Base-by-base conservation (phyloP, 1,140 invertebrate genomes). In the Carcinoscorpius rotundicauda region DNA sequence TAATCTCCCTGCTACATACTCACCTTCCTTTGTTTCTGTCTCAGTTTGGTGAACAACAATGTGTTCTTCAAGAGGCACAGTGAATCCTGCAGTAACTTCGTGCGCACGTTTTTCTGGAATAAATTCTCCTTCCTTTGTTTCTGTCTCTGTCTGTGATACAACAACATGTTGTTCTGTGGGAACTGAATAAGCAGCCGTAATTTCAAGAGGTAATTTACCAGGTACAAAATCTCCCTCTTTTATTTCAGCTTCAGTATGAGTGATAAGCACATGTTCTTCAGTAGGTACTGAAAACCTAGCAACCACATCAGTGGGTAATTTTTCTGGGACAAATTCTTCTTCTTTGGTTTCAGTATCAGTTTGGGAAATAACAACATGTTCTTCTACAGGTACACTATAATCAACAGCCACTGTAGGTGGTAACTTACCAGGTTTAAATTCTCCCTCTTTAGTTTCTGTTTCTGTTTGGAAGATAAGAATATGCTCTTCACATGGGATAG, bases 121-220 rank as follows among this genome's bases (percentile, higher is more conserved):
- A 8, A 69, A 53, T 51, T 58, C 5, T 4, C 50, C 60, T 64
- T 71, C 70, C 61, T 69, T 71, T 5, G 9, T 69, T 49, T 68
- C 65, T 53, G 70, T 61, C 66, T 71, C 60, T 4, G 69, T 52
- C 59, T 69, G 64, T 48, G 60, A 62, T 6, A 71, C 61, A 61
- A 66, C 11, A 57, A 71, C 59, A 55, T 71, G 71, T 52, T 71
- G 6, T 61, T 66, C 65, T 49, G 66, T 64, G 10, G 65, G 65
- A 58, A 69, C 52, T 3, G 68, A 51, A 64, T 66, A 66, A 52
- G 62, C 63, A 6, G 60, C 65, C 53, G 53, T 51, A 56, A 58
- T 49, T 8, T 10, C 11, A 61, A 8, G n/a, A 11, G 68, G 68
- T 9, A 60, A 11, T 9, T 70, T 62, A 52, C 62, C 60, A 48